phyloP scores from a whole-genome alignment of 2,888 invertebrate genomes.

The Drosophila nr. medialis region DNA sequence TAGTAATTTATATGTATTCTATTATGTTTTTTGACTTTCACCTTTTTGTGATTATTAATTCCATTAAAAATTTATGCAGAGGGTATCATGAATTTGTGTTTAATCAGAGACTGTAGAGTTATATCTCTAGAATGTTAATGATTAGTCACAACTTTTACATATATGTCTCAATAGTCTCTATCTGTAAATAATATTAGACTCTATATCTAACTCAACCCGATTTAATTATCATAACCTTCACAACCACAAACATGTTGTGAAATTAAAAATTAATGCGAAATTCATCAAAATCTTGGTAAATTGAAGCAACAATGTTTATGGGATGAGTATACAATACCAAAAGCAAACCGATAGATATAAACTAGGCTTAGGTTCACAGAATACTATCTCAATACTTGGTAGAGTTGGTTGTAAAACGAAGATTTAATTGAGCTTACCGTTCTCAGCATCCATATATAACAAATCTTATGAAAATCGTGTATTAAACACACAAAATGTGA shows the following conservation, averaged over 20 bases:
- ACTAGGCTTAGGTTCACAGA: not conserved
- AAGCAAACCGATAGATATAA: not conserved
- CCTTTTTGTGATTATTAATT: too few species aligned
- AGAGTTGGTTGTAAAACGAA: slow-evolving; percentile 9
- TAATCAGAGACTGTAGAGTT: not conserved
- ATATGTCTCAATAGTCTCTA: not conserved
- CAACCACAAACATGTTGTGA: not conserved
- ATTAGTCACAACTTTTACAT: not conserved
- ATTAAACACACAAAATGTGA: slow-evolving; percentile 60
- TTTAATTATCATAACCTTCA: not conserved
- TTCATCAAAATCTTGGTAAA: not conserved
- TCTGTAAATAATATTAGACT: not conserved
- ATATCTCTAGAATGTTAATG: not conserved
- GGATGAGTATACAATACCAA: not conserved
- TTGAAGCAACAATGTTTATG: not conserved
- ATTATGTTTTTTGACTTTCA: too few species aligned
- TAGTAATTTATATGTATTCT: not conserved
- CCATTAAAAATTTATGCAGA: too few species aligned
- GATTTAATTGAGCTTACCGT: slow-evolving; percentile 37
- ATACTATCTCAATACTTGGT: slow-evolving; percentile 8
- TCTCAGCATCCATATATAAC: slow-evolving; percentile 3
- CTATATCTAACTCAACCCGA: not conserved
- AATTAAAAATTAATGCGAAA: not conserved
- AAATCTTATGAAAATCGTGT: slow-evolving; percentile 51
- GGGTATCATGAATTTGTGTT: not conserved